These are phyloP conservation scores for Lindbergichthys nudifrons DNA, from an alignment of 2,797 vertebrate genomes.

Conservation along the genomic window DNA sequence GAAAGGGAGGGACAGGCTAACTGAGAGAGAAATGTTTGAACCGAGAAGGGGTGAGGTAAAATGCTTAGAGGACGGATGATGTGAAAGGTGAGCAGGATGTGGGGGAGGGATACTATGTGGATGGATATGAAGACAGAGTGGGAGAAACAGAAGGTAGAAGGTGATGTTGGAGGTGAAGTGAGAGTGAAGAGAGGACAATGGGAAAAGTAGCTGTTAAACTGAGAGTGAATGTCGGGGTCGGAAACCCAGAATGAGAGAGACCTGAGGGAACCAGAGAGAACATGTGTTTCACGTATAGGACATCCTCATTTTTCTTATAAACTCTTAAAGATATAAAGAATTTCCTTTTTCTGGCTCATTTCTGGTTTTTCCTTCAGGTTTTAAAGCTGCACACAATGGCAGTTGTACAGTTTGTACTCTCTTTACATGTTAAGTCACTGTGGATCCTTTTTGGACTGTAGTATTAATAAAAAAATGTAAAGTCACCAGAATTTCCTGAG, in stretches of 20 bases:
- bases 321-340: background rate
- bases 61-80: constrained; percentile 18
- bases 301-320: background rate
- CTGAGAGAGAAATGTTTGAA: constrained; percentile 7
- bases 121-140: constrained; percentile 27
- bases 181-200: background rate
- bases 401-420: background rate
- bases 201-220: constrained; percentile 1
- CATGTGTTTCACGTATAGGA: background rate
- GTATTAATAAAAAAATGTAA: background rate
- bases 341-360: background rate
- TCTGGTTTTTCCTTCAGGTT: background rate
- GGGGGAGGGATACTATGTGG: constrained; percentile 24
- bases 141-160: constrained; percentile 16
- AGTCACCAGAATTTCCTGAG: background rate
- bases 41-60: background rate
- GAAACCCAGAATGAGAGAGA: constrained; percentile 53
- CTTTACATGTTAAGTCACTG: too few species aligned
- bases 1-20: background rate
- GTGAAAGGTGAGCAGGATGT: constrained; percentile 24
- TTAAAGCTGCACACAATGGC: background rate
- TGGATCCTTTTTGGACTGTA: too few species aligned
- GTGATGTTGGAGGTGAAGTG: constrained; percentile 22
- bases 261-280: constrained; percentile 40
- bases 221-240: constrained; percentile 65